phyloP scores from a whole-genome alignment of 2,888 invertebrate genomes.

The Meiosimyza decipiens region DNA sequence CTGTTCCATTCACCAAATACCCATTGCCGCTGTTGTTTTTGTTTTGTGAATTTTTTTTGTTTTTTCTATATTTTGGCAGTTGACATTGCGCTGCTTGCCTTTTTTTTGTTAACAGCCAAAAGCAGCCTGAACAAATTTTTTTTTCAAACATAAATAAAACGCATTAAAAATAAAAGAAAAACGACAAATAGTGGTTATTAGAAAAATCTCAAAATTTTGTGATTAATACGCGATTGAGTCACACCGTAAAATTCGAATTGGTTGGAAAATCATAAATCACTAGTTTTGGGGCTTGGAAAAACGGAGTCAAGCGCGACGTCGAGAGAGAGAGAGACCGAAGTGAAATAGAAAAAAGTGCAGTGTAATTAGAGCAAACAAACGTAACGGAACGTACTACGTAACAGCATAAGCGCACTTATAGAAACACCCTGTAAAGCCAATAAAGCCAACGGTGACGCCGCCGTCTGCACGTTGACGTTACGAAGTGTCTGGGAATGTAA shows the following conservation, averaged over 20 bases:
- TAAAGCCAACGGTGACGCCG: slow-evolving; percentile 6
- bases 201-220: slow-evolving; percentile 6
- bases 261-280: neutral
- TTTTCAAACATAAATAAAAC: neutral
- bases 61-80: slow-evolving; percentile 3
- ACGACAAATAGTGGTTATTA: slow-evolving; percentile 34
- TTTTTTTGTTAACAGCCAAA: slow-evolving; percentile 17
- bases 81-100: slow-evolving; percentile 19
- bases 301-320: neutral
- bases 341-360: slow-evolving; percentile 4
- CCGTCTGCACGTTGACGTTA: slow-evolving; percentile 6
- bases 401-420: neutral
- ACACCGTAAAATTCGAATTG: slow-evolving; percentile 14
- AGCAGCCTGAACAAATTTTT: neutral
- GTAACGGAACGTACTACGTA: slow-evolving; percentile 3
- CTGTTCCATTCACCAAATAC: neutral
- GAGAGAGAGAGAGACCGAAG: neutral
- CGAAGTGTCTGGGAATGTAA: slow-evolving; percentile 21
- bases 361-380: slow-evolving; percentile 9
- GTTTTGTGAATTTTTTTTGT: neutral
- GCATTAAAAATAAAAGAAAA: slow-evolving; percentile 9
- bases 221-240: slow-evolving; percentile 27
- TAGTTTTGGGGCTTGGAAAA: neutral
- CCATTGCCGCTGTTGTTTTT: neutral
- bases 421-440: slow-evolving; percentile 25